Evolutionary conservation across 2,888 invertebrate genomes (phyloP).

Genomic region (Oscheius sp.): DNA sequence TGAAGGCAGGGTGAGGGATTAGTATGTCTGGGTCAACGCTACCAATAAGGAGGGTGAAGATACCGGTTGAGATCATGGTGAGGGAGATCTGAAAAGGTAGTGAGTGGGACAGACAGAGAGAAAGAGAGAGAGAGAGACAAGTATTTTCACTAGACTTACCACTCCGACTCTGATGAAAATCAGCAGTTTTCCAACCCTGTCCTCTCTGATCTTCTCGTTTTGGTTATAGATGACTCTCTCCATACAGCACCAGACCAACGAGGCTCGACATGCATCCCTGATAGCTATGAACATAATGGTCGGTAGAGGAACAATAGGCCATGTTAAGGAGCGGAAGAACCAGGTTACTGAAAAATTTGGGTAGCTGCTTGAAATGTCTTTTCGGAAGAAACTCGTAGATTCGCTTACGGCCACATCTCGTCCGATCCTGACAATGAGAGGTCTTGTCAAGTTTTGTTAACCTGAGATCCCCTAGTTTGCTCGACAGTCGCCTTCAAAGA

Average conservation of each 20-base stretch:
- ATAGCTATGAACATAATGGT: neutral
- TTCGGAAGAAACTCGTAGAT: too few relatives aligned
- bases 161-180: conserved; percentile 5
- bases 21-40: neutral
- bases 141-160: neutral
- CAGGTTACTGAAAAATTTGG: neutral
- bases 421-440: neutral
- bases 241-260: conserved; percentile 2
- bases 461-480: too few relatives aligned
- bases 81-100: neutral
- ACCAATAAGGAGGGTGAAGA: neutral
- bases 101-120: neutral
- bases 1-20: neutral
- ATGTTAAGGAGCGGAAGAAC: conserved; percentile 6
- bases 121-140: too few relatives aligned
- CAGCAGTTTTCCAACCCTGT: neutral
- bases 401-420: too few relatives aligned
- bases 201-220: conserved; percentile 26
- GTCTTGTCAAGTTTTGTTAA: too few relatives aligned
- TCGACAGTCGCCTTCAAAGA: too few relatives aligned
- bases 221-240: conserved; percentile 19
- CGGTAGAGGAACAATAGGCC: conserved; percentile 6
- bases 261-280: neutral
- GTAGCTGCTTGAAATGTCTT: too few relatives aligned
- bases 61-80: neutral